A percentile compares a stretch with the other conserved stretches of the same genome.
phyloP scores from a whole-genome alignment of 2,888 invertebrate species.

The Leptinotarsa peninsularis region DNA sequence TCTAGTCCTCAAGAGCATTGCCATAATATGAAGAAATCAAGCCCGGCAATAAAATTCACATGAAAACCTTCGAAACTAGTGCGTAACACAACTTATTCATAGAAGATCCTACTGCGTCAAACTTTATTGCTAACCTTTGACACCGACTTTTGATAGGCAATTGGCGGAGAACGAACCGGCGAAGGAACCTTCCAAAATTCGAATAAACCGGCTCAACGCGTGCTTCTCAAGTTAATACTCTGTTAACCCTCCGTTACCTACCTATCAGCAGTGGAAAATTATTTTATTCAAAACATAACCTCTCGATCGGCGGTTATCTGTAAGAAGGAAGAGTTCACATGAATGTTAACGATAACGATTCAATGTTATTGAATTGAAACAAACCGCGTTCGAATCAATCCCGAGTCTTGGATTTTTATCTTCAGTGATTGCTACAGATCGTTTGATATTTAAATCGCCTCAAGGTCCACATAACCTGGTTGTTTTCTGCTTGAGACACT shows the following conservation, averaged over 20 bases:
- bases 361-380: slow-evolving; percentile 20
- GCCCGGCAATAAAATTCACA: slow-evolving; percentile 29
- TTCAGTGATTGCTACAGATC: not conserved
- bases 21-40: slow-evolving; percentile 53
- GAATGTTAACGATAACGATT: slow-evolving; percentile 19
- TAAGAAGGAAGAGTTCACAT: slow-evolving; percentile 24
- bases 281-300: slow-evolving; percentile 36
- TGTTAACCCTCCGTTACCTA: slow-evolving; percentile 34
- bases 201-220: slow-evolving; percentile 43
- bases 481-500: no score
- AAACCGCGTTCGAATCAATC: not conserved
- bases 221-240: slow-evolving; percentile 42
- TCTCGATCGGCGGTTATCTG: slow-evolving; percentile 31
- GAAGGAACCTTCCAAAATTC: slow-evolving; percentile 20
- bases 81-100: slow-evolving; percentile 14
- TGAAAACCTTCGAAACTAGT: not conserved
- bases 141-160: not conserved
- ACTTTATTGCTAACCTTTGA: slow-evolving; percentile 18
- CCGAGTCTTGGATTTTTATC: not conserved
- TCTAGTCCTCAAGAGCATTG: slow-evolving; percentile 62
- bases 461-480: no score
- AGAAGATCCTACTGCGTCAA: slow-evolving; percentile 11
- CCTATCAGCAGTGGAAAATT: slow-evolving; percentile 56
- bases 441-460: no score
- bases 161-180: not conserved